These are phyloP conservation scores for Lordiphosa andalusiaca DNA, from an alignment of 2,888 invertebrate genomes.

Conservation along the genomic window DNA sequence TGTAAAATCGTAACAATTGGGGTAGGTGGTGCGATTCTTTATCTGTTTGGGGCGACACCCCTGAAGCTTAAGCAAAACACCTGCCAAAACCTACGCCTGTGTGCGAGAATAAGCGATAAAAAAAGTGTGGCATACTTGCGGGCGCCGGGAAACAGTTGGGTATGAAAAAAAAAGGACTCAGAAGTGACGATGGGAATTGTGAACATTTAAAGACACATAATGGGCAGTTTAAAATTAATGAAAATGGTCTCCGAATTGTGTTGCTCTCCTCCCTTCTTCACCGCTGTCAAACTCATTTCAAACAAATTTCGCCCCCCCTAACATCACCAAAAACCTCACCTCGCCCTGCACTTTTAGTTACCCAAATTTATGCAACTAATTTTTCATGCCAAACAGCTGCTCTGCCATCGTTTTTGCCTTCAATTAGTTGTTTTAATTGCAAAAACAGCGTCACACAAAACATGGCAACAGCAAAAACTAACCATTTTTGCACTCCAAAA, in stretches of 20 bases:
- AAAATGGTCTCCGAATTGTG: not conserved
- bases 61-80: conserved; percentile 10
- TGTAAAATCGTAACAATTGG: conserved; percentile 66
- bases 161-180: not conserved
- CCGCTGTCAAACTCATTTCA: not conserved
- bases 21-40: not conserved
- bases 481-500: conserved; percentile 49
- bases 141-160: not conserved
- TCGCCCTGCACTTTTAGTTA: conserved; percentile 23
- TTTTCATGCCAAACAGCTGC: conserved; percentile 27
- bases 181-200: not conserved
- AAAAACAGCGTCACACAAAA: conserved; percentile 51
- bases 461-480: conserved; percentile 33
- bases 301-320: not conserved
- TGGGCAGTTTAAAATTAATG: not conserved
- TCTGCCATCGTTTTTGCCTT: conserved; percentile 66
- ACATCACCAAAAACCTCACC: conserved; percentile 3
- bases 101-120: conserved; percentile 1
- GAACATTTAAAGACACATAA: too few relatives aligned
- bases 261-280: not conserved
- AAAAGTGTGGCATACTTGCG: conserved; percentile 9
- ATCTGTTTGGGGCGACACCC: not conserved
- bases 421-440: conserved; percentile 71
- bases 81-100: conserved; percentile 4
- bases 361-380: conserved; percentile 42